Percentiles rank a stretch among this genome's conserved stretches.
phyloP scores from a whole-genome alignment of 2,888 invertebrate genomes.

The Thyatira batis region DNA sequence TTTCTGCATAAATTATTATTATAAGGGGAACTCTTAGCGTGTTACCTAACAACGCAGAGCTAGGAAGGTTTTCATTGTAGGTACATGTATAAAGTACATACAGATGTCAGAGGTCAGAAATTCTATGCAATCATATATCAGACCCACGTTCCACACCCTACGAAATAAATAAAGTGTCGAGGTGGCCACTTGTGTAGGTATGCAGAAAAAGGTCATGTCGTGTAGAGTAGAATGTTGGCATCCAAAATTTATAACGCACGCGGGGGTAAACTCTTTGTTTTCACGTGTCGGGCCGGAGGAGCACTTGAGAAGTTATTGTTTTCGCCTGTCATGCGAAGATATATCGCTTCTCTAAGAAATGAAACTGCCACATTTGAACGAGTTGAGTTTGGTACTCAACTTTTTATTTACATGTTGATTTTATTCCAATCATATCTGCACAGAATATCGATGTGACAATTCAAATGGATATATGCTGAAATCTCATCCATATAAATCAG shows the following conservation, averaged over 20 bases:
- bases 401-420: conserved; percentile 40
- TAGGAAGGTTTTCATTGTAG: too few relatives aligned
- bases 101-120: background rate
- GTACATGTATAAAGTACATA: background rate
- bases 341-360: conserved; percentile 57
- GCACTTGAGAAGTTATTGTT: conserved; percentile 64
- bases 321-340: conserved; percentile 60
- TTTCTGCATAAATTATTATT: too few relatives aligned
- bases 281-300: conserved; percentile 42
- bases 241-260: conserved; percentile 52
- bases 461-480: conserved; percentile 35
- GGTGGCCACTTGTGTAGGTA: conserved; percentile 21
- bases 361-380: conserved; percentile 27
- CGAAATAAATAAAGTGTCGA: conserved; percentile 38
- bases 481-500: conserved; percentile 38
- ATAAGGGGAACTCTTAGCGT: too few relatives aligned
- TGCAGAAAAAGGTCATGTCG: conserved; percentile 47
- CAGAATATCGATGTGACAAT: conserved; percentile 41
- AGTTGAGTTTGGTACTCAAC: conserved; percentile 19
- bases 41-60: too few relatives aligned
- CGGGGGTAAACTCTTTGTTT: conserved; percentile 47
- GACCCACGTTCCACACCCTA: conserved; percentile 13
- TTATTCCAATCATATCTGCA: conserved; percentile 22
- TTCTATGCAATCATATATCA: background rate
- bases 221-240: conserved; percentile 37